Base-by-base conservation (phyloP, 2,113 vertebrate species). In the Probosciger aterrimus region DNA sequence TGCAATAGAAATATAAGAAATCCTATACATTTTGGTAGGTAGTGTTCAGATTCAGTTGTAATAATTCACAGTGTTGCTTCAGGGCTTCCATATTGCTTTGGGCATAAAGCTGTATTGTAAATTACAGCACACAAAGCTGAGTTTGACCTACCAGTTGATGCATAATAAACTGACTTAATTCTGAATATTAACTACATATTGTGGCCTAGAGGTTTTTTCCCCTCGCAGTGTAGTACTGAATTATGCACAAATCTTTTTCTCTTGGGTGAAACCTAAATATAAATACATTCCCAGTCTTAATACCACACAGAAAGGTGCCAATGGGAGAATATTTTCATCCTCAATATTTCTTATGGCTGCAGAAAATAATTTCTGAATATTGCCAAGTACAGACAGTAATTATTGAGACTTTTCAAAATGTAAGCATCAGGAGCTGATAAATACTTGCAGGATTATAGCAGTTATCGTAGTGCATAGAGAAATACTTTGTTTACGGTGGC, bases 121-220 rank as follows among this genome's bases (percentile, higher is more conserved):
- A 99, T 99, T 98, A 99, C 97, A 98, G 94, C 98, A 98, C 98
- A 99, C 98, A 99, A 99, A 99, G 98, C 98, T 98, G 98, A 98
- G 98, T 98, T 98, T 99, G 99, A 99, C 99, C 99, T 99, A 98
- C 98, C 98, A 98, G 98, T 98, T 99, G 98, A 98, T 98, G 98
- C 98, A 98, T 98, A 98, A 98, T 98, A 98, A 98, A 97, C 97
- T 96, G 97, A 98, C 96, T 98, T 98, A 98, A 98, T 98, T 98
- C 97, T 98, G 98, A 98, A 98, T 98, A 98, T 98, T 98, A 98
- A 98, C 97, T 97, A 98, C 98, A 98, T 96, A 98, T 98, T 98
- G 96, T 98, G 98, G 98, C 99, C 98, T 98, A 98, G 97, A 98
- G 98, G 98, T 98, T 98, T 98, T 98, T 96, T 98, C 92, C 94